Conservation (phyloP, 2,797 vertebrate species). For the Pelobates cultripes region DNA sequence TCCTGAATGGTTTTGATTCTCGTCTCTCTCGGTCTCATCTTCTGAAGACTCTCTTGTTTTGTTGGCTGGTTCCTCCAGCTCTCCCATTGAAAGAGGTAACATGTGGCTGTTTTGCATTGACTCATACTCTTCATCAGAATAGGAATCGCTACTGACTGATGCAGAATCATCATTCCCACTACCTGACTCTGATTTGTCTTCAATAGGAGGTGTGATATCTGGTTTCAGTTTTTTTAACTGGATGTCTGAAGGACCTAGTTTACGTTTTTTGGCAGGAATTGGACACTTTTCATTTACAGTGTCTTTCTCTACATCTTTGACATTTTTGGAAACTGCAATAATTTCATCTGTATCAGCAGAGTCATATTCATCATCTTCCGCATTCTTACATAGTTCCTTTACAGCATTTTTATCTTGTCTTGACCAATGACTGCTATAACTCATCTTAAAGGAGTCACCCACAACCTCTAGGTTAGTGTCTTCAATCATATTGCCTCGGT, state of each 20-base stretch:
- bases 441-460: constrained; percentile 74
- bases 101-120: constrained; percentile 76
- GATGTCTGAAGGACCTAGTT: constrained; percentile 3
- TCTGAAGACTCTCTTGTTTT: constrained; percentile 6
- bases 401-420: background rate
- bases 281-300: background rate
- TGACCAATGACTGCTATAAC: constrained; percentile 60
- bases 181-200: no score
- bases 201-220: no score
- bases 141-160: constrained; percentile 56
- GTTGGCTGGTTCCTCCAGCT: constrained; percentile 76
- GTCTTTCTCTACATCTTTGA: background rate
- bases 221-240: no score
- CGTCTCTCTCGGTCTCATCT: constrained; percentile 36
- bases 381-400: background rate
- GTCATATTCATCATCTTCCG: constrained; percentile 71
- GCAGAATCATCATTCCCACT: background rate
- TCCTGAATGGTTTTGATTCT: no score
- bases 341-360: constrained; percentile 91
- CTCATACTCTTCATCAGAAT: constrained; percentile 78
- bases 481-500: background rate
- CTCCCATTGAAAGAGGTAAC: constrained; percentile 79
- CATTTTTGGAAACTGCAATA: constrained; percentile 73
- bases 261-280: constrained; percentile 22
- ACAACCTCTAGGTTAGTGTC: constrained; percentile 80